Evolutionary conservation across 1,140 invertebrate genomes (phyloP).

Genomic region (Drosophila carrolli): DNA sequence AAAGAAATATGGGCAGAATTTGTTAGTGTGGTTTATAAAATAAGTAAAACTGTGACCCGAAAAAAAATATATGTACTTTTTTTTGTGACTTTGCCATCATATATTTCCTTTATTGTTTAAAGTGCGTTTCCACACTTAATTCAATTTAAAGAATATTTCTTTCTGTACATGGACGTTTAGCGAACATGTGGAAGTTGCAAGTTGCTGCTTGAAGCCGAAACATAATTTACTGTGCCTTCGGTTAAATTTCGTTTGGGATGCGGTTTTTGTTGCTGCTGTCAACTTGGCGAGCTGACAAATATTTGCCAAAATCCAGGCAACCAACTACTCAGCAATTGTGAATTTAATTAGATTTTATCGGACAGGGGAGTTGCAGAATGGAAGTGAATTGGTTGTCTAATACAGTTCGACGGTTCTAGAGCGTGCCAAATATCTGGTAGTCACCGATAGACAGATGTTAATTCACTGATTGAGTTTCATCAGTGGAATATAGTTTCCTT

Average conservation of each 20-base stretch:
- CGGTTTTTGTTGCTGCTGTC: slow-evolving; percentile 69
- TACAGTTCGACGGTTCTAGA: slow-evolving; percentile 44
- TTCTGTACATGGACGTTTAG: not conserved
- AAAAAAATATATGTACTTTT: no score
- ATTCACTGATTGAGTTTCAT: slow-evolving; percentile 12
- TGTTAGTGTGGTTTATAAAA: no score
- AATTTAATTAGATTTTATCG: slow-evolving; percentile 78
- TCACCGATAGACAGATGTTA: slow-evolving; percentile 16
- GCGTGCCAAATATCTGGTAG: not conserved
- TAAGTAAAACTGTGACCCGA: no score
- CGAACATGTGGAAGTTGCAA: slow-evolving; percentile 13
- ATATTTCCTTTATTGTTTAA: no score
- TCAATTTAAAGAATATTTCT: not conserved
- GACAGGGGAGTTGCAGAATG: slow-evolving; percentile 6
- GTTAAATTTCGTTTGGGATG: slow-evolving; percentile 46
- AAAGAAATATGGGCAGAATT: no score
- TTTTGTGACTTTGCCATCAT: no score
- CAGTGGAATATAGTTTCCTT: not conserved
- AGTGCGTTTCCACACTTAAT: not conserved
- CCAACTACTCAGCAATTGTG: slow-evolving; percentile 49
- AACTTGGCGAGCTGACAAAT: slow-evolving; percentile 72
- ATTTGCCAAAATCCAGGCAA: slow-evolving; percentile 61
- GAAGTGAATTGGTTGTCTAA: slow-evolving; percentile 36
- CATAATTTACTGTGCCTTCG: slow-evolving; percentile 57
- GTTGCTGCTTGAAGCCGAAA: slow-evolving; percentile 44